Evolutionary conservation across 2,888 invertebrate species (phyloP).

Genomic region (Protophormia terraenovae): DNA sequence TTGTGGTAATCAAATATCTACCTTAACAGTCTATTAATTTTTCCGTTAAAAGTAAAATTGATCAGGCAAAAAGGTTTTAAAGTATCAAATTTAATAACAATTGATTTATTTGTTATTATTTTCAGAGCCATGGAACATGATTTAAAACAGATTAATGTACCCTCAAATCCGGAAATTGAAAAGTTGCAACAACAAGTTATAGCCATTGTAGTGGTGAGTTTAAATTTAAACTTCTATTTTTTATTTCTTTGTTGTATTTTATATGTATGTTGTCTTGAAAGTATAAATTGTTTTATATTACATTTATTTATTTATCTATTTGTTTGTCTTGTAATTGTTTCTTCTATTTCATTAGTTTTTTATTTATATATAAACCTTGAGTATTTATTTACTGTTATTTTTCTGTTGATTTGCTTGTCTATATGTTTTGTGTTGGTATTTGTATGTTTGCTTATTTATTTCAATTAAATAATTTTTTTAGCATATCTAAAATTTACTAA

Average conservation of each 20-base stretch:
- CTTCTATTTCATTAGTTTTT: slow-evolving; percentile 30
- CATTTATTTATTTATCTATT: not conserved
- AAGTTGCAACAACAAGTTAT: slow-evolving; percentile 80
- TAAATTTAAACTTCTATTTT: not conserved
- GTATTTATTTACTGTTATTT: not conserved
- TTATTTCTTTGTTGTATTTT: not conserved
- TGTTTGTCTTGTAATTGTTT: not conserved
- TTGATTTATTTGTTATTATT: not conserved
- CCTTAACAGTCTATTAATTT: not conserved
- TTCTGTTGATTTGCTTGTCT: slow-evolving; percentile 2
- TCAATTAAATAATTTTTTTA: not conserved
- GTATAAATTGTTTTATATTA: not conserved
- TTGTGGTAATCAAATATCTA: not conserved
- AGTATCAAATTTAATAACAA: not conserved
- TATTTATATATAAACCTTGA: not conserved
- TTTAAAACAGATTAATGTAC: slow-evolving; percentile 79
- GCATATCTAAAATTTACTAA: not conserved
- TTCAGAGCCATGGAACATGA: slow-evolving; percentile 80
- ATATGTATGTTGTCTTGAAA: not conserved
- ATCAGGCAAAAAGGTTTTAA: not conserved
- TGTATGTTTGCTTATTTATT: not conserved
- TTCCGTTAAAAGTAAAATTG: not conserved
- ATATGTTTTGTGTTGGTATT: not conserved
- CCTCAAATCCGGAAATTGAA: slow-evolving; percentile 80
- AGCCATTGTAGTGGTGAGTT: slow-evolving; percentile 80